Base-by-base conservation (phyloP, 2,797 vertebrate genomes). In the Decapterus maruadsi region DNA sequence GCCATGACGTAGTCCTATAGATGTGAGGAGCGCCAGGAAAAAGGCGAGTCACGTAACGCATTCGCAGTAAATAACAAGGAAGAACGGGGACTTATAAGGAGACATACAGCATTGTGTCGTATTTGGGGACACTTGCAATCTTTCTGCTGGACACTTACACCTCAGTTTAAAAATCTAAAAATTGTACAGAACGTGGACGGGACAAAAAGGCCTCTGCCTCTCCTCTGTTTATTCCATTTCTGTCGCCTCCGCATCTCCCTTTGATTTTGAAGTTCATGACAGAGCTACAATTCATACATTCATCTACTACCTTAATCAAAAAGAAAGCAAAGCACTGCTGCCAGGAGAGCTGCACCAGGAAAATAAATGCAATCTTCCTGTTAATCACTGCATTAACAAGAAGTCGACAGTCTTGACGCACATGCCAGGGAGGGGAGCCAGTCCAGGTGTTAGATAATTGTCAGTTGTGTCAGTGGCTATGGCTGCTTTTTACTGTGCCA, bases 311-410 rank as follows among this genome's bases (percentile, higher is more conserved):
- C 90, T 91, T 90, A 91, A 92, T 91, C 86, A 91, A 85, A 90
- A 83, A 89, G 86, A 92, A 88, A 90, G 88, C 87, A 87, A 89
- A 89, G 88, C 79, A 77, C 56, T 13, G 75, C 81, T 86, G 90
- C 88, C 89, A 88, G 83, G 79, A 89, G 89, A 88, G 88, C 81
- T 29, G 82, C 80, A 80, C 73, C 26, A 66, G 66, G 65, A 85
- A 91, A 90, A 93, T 83, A 92, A 91, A 88, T 70, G 80, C 80
- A 80, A 89, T 88, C 81, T 89, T 89, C 78, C 78, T 92, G 87
- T 93, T 93, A 91, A 93, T 93, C 88, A 91, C 84, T 80, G 81
- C 78, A 90, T 93, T 93, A 93, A 88, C 82, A 90, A 89, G 77
- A 90, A 74, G 84, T 82, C 70, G 75, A 89, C 87, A 86, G 83